Evolutionary conservation across 2,888 invertebrate genomes (phyloP).

Genomic region (Dasypogon diadema): DNA sequence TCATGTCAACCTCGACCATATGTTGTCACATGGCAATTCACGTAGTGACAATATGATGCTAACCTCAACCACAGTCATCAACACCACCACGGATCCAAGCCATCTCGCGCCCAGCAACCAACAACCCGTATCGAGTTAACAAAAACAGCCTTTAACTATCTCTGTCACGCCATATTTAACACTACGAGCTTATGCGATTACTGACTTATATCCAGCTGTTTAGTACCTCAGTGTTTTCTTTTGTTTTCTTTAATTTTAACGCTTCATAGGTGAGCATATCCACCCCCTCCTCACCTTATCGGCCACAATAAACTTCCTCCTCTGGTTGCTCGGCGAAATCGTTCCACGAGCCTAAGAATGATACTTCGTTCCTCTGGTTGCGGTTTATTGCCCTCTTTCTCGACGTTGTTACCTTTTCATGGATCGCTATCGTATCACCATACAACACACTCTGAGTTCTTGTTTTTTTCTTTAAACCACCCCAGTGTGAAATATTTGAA

Average conservation of each 20-base stretch:
- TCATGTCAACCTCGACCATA: neutral
- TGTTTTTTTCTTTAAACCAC: neutral
- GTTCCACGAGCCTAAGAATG: neutral
- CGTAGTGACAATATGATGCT: neutral
- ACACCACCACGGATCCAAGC: neutral
- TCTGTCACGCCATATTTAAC: slow-evolving; percentile 3
- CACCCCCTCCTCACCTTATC: neutral
- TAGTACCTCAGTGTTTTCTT: slow-evolving; percentile 14
- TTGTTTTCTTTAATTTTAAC: slow-evolving; percentile 34
- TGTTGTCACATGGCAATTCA: neutral
- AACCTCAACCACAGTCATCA: neutral
- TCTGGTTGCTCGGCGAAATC: too few relatives aligned
- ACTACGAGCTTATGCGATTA: slow-evolving; percentile 17
- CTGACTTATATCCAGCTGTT: slow-evolving; percentile 37
- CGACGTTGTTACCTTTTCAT: slow-evolving; percentile 15
- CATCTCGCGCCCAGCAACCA: neutral
- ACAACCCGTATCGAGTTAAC: neutral
- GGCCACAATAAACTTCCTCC: neutral
- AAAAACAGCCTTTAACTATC: neutral
- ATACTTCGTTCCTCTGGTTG: slow-evolving; percentile 4
- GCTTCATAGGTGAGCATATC: neutral
- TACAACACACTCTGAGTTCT: neutral
- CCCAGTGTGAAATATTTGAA: neutral
- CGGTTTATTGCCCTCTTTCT: slow-evolving; percentile 38
- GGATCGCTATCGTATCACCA: neutral